Base-by-base conservation (phyloP, 2,797 vertebrate species). In the Smutsia gigantea region DNA sequence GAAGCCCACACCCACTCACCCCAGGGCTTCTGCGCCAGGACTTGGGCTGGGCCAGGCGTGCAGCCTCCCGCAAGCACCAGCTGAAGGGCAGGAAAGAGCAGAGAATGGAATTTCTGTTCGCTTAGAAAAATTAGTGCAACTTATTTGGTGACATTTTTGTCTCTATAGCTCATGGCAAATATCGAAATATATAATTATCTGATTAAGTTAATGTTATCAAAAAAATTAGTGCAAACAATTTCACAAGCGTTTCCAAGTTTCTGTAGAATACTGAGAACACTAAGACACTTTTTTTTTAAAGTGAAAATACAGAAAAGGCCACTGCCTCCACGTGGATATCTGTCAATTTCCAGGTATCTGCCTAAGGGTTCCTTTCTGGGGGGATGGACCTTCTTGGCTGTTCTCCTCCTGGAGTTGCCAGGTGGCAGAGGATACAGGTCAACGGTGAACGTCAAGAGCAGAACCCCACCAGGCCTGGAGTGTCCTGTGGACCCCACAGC, bases 181-280 rank as follows among this genome's bases (percentile, higher is more conserved):
- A 92, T n/a, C 68, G 63, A 95, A 86, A 79, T 64, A 91, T 64
- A 27, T 53, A 61, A 83, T 88, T 83, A 75, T 39, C 68, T 59
- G 59, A 51, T 87, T 66, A 51, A 82, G 75, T 66, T 61, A 68
- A 74, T 42, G 42, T 39, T 61, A 82, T 66, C 10, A n/a, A 42
- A 46, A 74, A 64, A 92, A 64, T 63, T 10, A 71, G 63, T 49
- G 53, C 64, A 71, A 81, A 69, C 55, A 71, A 25, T 49, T 86
- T 87, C 84, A 61, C 55, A 75, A 39, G 78, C 46, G 46, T 68
- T 91, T 89, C 84, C 87, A 72, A 69, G 71, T 82, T 92, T 94
- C 92, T 74, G 79, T 29, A 69, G 79, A 84, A 71, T 34, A 29
- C 74, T 63, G 29, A 57, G 17, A 61, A 90, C 74, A 51, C 9